Percentiles rank a stretch among this genome's conserved stretches.
These are phyloP conservation scores for Synergus japonicus DNA, from an alignment of 2,888 invertebrate species.

Conservation along the genomic window DNA sequence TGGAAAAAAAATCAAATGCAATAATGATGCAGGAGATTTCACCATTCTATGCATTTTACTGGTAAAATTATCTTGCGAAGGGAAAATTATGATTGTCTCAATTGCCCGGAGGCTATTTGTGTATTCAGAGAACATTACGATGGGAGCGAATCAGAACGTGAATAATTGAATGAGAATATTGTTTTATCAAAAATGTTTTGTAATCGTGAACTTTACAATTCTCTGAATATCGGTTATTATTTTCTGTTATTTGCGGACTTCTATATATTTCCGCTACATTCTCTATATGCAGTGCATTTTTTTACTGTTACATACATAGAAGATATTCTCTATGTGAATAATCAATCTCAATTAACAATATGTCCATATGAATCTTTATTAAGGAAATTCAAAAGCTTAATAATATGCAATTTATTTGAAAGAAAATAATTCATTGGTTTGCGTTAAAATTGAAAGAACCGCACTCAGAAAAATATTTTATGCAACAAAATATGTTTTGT, in stretches of 20 bases:
- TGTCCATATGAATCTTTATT: no score
- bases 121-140: not conserved
- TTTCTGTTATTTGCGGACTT: not conserved
- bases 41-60: not conserved
- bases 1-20: not conserved
- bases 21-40: not conserved
- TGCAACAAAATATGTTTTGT: no score
- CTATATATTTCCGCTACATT: not conserved
- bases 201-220: not conserved
- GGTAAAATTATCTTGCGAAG: slow-evolving; percentile 8
- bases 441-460: no score
- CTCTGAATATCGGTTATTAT: slow-evolving; percentile 1
- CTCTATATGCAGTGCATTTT: not conserved
- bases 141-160: slow-evolving; percentile 7
- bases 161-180: slow-evolving; percentile 19
- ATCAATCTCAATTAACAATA: not conserved
- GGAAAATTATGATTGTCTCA: slow-evolving; percentile 25
- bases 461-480: no score
- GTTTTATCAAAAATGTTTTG: slow-evolving; percentile 14
- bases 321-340: not conserved
- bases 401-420: no score
- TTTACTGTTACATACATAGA: not conserved
- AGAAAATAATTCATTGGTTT: no score
- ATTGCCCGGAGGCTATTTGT: not conserved
- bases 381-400: no score